phyloP scores from a whole-genome alignment of 2,888 invertebrate species.

The Acronicta leporina region DNA sequence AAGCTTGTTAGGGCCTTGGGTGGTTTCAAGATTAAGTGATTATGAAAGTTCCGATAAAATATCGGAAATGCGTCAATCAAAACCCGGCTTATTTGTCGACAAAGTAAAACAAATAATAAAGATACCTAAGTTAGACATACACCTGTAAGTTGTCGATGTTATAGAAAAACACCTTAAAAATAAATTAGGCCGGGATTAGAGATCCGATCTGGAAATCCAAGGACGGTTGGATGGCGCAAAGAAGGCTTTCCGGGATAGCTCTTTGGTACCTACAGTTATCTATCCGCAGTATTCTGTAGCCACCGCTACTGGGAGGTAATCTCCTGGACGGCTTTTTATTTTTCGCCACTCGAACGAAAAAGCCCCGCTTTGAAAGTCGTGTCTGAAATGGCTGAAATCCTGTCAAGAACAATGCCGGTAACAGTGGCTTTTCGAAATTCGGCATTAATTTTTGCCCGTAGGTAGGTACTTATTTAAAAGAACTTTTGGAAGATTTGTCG shows the following conservation, averaged over 20 bases:
- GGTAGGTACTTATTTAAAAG: neutral
- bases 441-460: neutral
- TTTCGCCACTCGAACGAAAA: conserved; percentile 55
- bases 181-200: conserved; percentile 59
- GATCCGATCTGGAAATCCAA: conserved; percentile 55
- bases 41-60: neutral
- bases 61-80: neutral
- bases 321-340: conserved; percentile 51
- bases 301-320: conserved; percentile 35
- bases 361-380: conserved; percentile 44
- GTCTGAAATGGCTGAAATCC: conserved; percentile 44
- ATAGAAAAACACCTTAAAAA: conserved; percentile 52
- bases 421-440: conserved; percentile 7
- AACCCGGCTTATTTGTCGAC: conserved; percentile 1
- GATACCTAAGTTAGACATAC: conserved; percentile 9
- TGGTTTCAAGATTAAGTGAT: too few relatives aligned
- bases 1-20: too few relatives aligned
- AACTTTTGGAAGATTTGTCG: neutral
- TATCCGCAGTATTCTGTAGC: conserved; percentile 12
- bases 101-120: neutral
- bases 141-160: conserved; percentile 44
- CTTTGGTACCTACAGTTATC: conserved; percentile 23
- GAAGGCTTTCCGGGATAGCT: conserved; percentile 21
- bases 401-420: conserved; percentile 43
- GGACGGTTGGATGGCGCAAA: conserved; percentile 22